These are phyloP conservation scores for Melanargia galathea DNA, from an alignment of 2,888 invertebrate genomes.

Conservation along the genomic window DNA sequence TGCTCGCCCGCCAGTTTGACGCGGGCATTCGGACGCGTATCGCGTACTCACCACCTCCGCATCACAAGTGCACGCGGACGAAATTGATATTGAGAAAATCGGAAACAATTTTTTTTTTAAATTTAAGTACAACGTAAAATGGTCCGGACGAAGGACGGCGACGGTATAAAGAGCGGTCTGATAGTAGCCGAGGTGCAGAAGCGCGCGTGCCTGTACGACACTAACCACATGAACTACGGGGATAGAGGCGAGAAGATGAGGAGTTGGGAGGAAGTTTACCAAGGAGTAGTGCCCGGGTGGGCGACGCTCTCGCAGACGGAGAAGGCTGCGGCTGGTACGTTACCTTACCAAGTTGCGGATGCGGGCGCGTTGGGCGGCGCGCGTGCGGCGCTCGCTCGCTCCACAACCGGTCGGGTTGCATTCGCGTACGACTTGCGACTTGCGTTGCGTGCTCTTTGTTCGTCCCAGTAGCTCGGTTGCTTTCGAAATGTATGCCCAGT, in stretches of 20 bases:
- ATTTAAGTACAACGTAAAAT: constrained; percentile 47
- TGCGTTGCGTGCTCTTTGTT: constrained; percentile 80
- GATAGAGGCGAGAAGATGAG: constrained; percentile 73
- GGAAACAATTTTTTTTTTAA: neutral
- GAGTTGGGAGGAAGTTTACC: constrained; percentile 76
- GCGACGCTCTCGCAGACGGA: constrained; percentile 63
- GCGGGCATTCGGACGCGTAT: constrained; percentile 68
- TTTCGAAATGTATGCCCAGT: constrained; percentile 67
- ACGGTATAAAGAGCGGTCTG: constrained; percentile 69
- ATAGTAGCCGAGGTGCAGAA: constrained; percentile 73
- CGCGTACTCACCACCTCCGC: constrained; percentile 53
- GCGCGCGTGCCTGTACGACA: constrained; percentile 70
- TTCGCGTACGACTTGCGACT: constrained; percentile 67
- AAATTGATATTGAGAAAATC: constrained; percentile 48
- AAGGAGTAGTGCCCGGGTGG: constrained; percentile 74
- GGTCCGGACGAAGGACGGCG: constrained; percentile 70
- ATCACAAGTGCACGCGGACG: constrained; percentile 43
- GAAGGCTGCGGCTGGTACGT: constrained; percentile 74
- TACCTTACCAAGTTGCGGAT: constrained; percentile 54
- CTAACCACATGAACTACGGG: constrained; percentile 69
- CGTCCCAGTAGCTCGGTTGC: constrained; percentile 53
- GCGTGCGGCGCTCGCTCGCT: constrained; percentile 40
- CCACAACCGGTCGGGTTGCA: constrained; percentile 57
- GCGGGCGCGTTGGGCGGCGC: constrained; percentile 44
- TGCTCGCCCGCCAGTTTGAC: constrained; percentile 69